Evolutionary conservation across 2,113 vertebrate genomes (phyloP).

Genomic region (Aphelocoma coerulescens): DNA sequence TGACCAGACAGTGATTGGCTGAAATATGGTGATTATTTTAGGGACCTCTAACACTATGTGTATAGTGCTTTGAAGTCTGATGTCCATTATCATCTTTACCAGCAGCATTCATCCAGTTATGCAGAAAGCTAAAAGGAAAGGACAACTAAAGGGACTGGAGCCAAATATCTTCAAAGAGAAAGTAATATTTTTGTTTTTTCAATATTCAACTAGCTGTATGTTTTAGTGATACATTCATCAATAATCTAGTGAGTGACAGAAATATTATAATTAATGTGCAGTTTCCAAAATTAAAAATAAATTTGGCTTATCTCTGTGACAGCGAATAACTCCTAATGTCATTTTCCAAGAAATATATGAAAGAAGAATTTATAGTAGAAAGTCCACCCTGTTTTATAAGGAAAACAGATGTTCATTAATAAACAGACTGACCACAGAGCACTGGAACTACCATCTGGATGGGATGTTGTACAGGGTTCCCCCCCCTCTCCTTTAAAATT

Average conservation of each 20-base stretch:
- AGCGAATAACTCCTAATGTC: background rate
- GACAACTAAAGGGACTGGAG: background rate
- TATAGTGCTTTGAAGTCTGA: background rate
- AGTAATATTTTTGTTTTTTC: background rate
- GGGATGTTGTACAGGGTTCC: background rate
- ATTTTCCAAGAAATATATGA: slow-evolving; percentile 45
- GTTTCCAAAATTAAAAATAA: slow-evolving; percentile 31
- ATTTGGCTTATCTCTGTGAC: background rate
- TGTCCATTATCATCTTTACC: background rate
- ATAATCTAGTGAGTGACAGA: background rate
- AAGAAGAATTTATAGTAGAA: slow-evolving; percentile 55
- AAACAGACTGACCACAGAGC: slow-evolving; percentile 63
- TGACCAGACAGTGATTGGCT: background rate
- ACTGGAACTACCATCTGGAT: slow-evolving; percentile 29
- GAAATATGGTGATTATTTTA: background rate
- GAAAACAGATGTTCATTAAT: slow-evolving; percentile 70
- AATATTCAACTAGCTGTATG: background rate
- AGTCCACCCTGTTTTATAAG: slow-evolving; percentile 45
- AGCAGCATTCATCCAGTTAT: background rate
- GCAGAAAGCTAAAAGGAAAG: background rate
- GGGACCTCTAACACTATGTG: background rate
- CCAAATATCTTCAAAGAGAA: slow-evolving; percentile 30
- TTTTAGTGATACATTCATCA: background rate
- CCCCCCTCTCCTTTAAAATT: background rate
- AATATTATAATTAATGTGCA: slow-evolving; percentile 7